Base-by-base conservation (phyloP, 2,888 invertebrate genomes). In the Metellina segmentata region DNA sequence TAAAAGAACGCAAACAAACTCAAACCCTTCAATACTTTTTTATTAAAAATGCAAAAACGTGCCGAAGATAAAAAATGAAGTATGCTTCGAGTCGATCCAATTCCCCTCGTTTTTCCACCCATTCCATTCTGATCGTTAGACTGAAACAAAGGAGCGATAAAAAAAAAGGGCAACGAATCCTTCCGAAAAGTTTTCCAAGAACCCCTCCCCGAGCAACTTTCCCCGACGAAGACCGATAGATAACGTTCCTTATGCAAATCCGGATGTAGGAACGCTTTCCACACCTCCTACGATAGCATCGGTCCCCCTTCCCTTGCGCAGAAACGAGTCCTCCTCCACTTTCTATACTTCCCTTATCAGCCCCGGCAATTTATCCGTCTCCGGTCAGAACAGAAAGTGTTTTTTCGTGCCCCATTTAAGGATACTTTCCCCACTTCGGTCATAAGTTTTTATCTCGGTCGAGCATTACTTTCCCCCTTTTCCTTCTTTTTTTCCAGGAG, bases 371-470 rank as follows among this genome's bases (percentile, higher is more conserved):
- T 81, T 88, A 88, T 88, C 74, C 81, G 61, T 53, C 74, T 72
- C 81, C 75, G 75, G 81, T 74, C 81, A 53, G 69, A 78, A 86
- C 16, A 74, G 74, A 88, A 88, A 88, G 88, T 88, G 88, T 74
- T 88, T 88, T 88, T 88, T 88, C 81, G 74, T 81, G 87, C 81
- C 81, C 88, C 88, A 88, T 88, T 81, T 88, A 88, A 72, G 81
- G 75, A 69, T 53, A 88, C 53, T 81, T 88, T 75, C 75, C 86
- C 81, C 81, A 74, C 74, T 81, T 81, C 53, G 88, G 81, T 81
- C 88, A 88, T 88, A 88, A 88, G 81, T 88, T 88, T 88, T 88
- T 88, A 88, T 88, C 81, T 88, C 74, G 81, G 88, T 81, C 69
- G 87, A 53, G 20, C 77, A n/a, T 72, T 71, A 74, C 53, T 51